These are phyloP conservation scores for Drosophila seclusa DNA, from an alignment of 2,888 invertebrate species.

Conservation along the genomic window DNA sequence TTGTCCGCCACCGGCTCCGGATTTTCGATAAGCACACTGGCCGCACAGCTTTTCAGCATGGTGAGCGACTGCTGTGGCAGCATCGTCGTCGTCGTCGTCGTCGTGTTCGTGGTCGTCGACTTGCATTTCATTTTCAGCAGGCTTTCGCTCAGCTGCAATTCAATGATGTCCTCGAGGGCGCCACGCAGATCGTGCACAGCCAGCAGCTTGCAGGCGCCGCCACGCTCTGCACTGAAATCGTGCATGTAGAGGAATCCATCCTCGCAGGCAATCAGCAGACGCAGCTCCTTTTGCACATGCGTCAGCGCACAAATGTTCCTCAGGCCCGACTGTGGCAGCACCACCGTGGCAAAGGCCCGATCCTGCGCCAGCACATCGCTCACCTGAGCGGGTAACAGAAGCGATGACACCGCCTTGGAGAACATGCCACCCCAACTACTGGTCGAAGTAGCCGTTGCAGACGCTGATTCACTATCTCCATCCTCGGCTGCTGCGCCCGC, in stretches of 20 bases:
- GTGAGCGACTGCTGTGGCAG: conserved; percentile 58
- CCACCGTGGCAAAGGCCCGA: conserved; percentile 84
- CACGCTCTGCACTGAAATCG: conserved; percentile 82
- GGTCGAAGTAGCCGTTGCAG: conserved; percentile 37
- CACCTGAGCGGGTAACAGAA: conserved; percentile 83
- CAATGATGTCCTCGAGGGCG: conserved; percentile 83
- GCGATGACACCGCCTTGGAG: conserved; percentile 83
- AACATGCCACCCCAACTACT: conserved; percentile 83
- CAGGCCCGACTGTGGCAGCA: conserved; percentile 82
- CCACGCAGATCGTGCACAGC: conserved; percentile 84
- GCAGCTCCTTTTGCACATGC: conserved; percentile 82
- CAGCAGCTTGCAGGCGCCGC: conserved; percentile 83
- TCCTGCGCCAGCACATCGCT: conserved; percentile 84
- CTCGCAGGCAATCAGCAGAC: conserved; percentile 83
- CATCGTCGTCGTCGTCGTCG: conserved; percentile 2
- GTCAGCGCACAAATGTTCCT: conserved; percentile 83
- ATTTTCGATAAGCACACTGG: conserved; percentile 81
- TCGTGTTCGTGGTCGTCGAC: conserved; percentile 8
- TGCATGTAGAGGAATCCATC: conserved; percentile 85
- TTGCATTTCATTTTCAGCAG: conserved; percentile 65
- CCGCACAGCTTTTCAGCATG: conserved; percentile 69
- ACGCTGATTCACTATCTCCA: conserved; percentile 7
- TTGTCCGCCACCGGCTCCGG: conserved; percentile 79
- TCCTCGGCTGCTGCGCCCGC: conserved; percentile 8
- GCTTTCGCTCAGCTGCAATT: conserved; percentile 81